A percentile compares a stretch with the other conserved stretches of the same genome.
phyloP scores from a whole-genome alignment of 2,113 vertebrate species.

The Nipponia nippon region DNA sequence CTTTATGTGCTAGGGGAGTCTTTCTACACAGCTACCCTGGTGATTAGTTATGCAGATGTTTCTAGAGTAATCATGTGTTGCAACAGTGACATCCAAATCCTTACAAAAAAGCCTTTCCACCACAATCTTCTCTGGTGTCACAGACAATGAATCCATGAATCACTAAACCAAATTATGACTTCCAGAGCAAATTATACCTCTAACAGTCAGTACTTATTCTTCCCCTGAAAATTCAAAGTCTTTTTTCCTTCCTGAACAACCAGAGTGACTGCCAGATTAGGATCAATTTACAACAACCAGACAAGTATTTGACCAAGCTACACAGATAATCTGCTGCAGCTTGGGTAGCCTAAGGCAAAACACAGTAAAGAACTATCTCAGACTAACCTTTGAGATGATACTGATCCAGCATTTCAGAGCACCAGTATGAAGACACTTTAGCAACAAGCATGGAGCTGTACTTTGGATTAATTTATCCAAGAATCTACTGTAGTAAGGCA shows the following conservation, averaged over 20 bases:
- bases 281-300: neutral
- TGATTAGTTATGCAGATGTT: neutral
- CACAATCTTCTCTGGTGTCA: neutral
- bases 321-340: neutral
- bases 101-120: neutral
- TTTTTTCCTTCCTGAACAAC: neutral
- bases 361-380: neutral
- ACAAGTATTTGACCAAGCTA: neutral
- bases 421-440: neutral
- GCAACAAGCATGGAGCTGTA: rapidly evolving
- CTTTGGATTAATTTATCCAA: neutral
- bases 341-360: neutral
- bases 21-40: neutral
- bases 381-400: neutral
- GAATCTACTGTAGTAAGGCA: neutral
- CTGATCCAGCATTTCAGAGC: neutral
- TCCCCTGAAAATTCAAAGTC: neutral
- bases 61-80: neutral
- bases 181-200: neutral
- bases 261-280: neutral
- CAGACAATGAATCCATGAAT: neutral
- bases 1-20: neutral
- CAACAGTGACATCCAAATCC: neutral
- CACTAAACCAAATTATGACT: neutral
- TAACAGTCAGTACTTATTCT: neutral